These are phyloP conservation scores for Hipposideros armiger DNA, from an alignment of 2,113 vertebrate genomes.

Conservation along the genomic window DNA sequence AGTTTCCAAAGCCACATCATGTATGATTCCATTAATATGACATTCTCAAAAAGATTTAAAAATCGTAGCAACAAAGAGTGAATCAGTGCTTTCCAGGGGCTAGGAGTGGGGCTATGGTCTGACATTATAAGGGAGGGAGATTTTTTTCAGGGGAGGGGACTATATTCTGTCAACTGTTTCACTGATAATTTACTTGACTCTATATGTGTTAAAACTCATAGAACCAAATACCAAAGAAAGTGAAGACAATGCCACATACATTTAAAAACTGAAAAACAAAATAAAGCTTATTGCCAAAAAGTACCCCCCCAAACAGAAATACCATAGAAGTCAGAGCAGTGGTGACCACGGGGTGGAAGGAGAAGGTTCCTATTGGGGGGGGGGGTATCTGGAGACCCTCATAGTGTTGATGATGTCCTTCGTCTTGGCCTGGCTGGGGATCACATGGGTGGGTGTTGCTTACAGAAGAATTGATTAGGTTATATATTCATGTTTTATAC, in stretches of 20 bases:
- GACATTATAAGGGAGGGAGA: too few species aligned
- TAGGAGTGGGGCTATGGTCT: neutral
- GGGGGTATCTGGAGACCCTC: neutral
- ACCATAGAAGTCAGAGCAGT: accelerated
- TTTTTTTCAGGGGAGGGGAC: neutral
- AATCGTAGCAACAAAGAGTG: neutral
- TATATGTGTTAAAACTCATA: neutral
- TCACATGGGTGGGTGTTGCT: accelerated
- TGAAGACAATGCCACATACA: accelerated
- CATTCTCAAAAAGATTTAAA: neutral
- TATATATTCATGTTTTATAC: neutral
- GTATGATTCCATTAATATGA: neutral
- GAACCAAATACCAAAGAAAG: neutral
- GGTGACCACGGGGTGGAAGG: neutral
- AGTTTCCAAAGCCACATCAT: neutral
- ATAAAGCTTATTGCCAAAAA: neutral
- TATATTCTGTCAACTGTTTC: neutral
- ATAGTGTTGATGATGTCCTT: neutral
- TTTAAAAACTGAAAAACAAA: neutral
- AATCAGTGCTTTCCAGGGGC: neutral
- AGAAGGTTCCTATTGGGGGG: too few species aligned
- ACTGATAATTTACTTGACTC: neutral
- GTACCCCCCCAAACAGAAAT: neutral
- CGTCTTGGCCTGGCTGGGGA: neutral
- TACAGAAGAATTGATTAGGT: neutral